Conservation (phyloP, 1,140 invertebrate species). For the Sinella curviseta region DNA sequence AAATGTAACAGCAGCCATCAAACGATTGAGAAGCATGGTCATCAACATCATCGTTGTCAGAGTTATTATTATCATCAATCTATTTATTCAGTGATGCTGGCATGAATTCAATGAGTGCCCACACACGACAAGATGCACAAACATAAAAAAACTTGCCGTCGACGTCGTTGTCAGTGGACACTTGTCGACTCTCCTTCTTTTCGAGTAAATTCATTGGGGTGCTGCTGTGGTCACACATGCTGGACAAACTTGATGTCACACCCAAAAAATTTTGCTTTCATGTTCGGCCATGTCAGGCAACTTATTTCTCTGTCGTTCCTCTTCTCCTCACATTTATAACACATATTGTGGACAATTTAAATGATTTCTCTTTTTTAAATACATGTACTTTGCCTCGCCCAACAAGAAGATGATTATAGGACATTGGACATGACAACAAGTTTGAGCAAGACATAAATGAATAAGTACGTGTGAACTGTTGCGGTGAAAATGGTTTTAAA, state of each 20-base stretch:
- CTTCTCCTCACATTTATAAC: neutral
- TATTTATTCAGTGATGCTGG: neutral
- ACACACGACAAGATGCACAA: neutral
- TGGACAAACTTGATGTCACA: conserved; percentile 22
- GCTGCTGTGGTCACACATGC: neutral
- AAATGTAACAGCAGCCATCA: neutral
- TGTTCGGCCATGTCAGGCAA: neutral
- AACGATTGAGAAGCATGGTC: neutral
- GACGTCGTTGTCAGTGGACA: too few species aligned
- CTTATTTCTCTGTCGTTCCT: neutral
- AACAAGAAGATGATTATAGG: too few species aligned
- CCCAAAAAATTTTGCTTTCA: neutral
- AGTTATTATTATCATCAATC: neutral
- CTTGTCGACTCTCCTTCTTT: too few species aligned
- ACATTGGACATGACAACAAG: too few species aligned
- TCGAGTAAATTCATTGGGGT: too few species aligned
- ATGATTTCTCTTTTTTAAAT: neutral
- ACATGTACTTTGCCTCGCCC: neutral
- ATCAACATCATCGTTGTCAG: neutral
- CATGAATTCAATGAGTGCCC: neutral
- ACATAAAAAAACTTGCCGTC: neutral
- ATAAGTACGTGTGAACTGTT: too few species aligned
- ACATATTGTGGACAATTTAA: too few species aligned
- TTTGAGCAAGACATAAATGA: too few species aligned
- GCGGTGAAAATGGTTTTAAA: too few species aligned